phyloP scores from a whole-genome alignment of 2,113 vertebrate species.

The Sigmodon hispidus region DNA sequence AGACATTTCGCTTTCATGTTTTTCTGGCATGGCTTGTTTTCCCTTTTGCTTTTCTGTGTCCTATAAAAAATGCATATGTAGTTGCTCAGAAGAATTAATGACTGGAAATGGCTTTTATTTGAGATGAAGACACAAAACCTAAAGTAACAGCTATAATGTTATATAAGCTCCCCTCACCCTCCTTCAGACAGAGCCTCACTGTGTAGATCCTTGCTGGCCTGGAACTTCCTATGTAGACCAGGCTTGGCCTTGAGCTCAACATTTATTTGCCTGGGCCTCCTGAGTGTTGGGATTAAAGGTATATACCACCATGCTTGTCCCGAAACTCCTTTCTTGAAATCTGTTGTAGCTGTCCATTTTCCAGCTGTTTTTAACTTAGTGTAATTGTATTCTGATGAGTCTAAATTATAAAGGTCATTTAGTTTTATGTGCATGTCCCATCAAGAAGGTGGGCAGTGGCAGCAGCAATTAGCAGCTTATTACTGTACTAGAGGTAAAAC shows the following conservation, averaged over 20 bases:
- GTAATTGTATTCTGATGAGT: neutral
- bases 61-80: conserved; percentile 79
- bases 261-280: neutral
- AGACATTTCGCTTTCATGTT: conserved; percentile 90
- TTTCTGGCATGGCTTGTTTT: conserved; percentile 85
- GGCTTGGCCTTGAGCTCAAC: neutral
- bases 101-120: neutral
- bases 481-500: neutral
- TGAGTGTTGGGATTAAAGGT: neutral
- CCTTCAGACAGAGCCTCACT: neutral
- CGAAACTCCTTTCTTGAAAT: neutral
- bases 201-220: neutral
- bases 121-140: neutral
- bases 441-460: neutral
- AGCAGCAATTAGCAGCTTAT: neutral
- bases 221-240: neutral
- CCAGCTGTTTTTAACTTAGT: neutral
- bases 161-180: neutral
- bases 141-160: neutral
- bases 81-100: conserved; percentile 32
- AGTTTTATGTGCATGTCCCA: neutral
- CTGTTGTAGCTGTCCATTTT: neutral
- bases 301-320: neutral
- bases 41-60: conserved; percentile 96
- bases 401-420: neutral